Conservation (phyloP, 1,140 invertebrate species). For the Drosophila pachea region DNA sequence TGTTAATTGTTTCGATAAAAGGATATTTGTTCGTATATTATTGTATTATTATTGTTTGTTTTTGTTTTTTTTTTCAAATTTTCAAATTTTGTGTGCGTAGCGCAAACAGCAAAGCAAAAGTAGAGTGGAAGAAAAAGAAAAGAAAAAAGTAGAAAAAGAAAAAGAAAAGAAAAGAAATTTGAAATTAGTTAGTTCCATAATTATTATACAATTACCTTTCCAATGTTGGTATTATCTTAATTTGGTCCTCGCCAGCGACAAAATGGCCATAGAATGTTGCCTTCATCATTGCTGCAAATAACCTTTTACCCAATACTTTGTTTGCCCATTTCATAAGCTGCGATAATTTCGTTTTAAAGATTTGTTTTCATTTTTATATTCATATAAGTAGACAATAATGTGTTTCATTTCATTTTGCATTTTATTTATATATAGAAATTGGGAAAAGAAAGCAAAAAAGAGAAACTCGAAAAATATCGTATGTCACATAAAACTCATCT, state of each 20-base stretch:
- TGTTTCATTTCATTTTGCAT: background rate
- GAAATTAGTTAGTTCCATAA: slow-evolving; percentile 57
- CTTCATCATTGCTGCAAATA: slow-evolving; percentile 91
- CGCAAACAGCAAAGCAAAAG: slow-evolving; percentile 24
- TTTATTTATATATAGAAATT: slow-evolving; percentile 2
- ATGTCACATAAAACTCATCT: slow-evolving; percentile 9
- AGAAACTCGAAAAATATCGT: slow-evolving; percentile 4
- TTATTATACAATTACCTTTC: slow-evolving; percentile 75
- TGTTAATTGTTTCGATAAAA: background rate
- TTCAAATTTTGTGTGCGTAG: background rate
- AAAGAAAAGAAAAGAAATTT: slow-evolving; percentile 74
- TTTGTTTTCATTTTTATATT: slow-evolving; percentile 15
- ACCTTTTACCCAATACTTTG: slow-evolving; percentile 85
- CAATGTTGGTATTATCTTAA: slow-evolving; percentile 76
- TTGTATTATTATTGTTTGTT: slow-evolving; percentile 2
- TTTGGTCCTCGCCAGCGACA: slow-evolving; percentile 88
- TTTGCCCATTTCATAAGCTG: slow-evolving; percentile 91
- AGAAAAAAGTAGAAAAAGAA: slow-evolving; percentile 38
- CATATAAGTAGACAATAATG: slow-evolving; percentile 1
- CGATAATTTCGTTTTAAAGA: slow-evolving; percentile 61
- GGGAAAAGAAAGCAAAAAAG: background rate
- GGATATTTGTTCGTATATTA: too few species aligned
- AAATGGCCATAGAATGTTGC: slow-evolving; percentile 97
- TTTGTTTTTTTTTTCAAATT: slow-evolving; percentile 11
- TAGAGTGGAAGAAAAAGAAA: slow-evolving; percentile 32